Percentiles rank a stretch among this genome's conserved stretches.
Conservation (phyloP, 1,140 invertebrate genomes). For the Drosophila pseudoananassae region DNA sequence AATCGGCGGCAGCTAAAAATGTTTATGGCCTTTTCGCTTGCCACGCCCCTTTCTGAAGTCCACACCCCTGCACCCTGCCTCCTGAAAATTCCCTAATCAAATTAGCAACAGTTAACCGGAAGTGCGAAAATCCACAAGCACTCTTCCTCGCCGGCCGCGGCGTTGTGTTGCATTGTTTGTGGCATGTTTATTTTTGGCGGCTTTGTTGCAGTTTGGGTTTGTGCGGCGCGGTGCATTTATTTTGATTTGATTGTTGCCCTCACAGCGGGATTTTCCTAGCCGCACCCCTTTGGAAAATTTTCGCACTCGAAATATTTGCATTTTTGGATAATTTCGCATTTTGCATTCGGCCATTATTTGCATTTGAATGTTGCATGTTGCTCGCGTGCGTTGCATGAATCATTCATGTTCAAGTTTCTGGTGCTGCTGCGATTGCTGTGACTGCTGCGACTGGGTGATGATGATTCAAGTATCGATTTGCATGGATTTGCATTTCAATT, state of each 20-base stretch:
- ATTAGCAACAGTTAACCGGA: slow-evolving; percentile 78
- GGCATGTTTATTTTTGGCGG: slow-evolving; percentile 44
- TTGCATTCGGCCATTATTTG: slow-evolving; percentile 41
- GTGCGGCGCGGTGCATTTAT: slow-evolving; percentile 62
- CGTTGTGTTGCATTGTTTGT: slow-evolving; percentile 33
- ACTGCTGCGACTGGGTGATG: slow-evolving; percentile 15
- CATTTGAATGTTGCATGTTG: slow-evolving; percentile 74
- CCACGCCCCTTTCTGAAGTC: slow-evolving; percentile 9
- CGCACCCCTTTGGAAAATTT: slow-evolving; percentile 29
- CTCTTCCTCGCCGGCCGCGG: neutral
- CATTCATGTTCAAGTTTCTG: slow-evolving; percentile 55
- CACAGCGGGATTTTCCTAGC: slow-evolving; percentile 47
- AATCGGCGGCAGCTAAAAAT: slow-evolving; percentile 53
- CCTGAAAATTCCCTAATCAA: slow-evolving; percentile 70
- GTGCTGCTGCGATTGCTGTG: slow-evolving; percentile 17
- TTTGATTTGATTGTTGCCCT: slow-evolving; percentile 77
- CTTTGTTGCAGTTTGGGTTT: slow-evolving; percentile 49
- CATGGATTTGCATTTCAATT: slow-evolving; percentile 81
- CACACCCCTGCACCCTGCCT: neutral
- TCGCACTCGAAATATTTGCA: slow-evolving; percentile 39
- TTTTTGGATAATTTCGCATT: slow-evolving; percentile 49
- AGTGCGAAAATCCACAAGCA: slow-evolving; percentile 65
- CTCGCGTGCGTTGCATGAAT: slow-evolving; percentile 78
- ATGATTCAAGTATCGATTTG: slow-evolving; percentile 82
- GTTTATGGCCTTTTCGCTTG: slow-evolving; percentile 52